Evolutionary conservation across 2,113 vertebrate genomes (phyloP), one percentile per base, ranked within the genome.

Genomic region (Triplophysa tibetana): DNA sequence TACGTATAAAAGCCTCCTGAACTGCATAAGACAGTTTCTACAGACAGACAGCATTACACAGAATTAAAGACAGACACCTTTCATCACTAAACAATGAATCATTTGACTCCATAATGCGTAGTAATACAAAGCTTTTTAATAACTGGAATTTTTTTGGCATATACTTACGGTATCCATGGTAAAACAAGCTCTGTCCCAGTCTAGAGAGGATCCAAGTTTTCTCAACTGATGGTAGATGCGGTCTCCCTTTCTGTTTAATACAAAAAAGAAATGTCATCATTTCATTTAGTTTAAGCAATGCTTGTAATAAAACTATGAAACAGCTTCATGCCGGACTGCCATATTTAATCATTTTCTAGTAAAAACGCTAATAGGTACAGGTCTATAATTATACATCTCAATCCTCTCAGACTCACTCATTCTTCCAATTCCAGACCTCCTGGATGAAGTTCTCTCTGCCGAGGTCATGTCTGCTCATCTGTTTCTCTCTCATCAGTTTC

Each of bases 371-470:
- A 5, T 7, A 38, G 33, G 33, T 6, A 1, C 33, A 38, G 50
- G 13, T 54, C 17, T 2, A 10, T 16, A 21, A 21, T 1, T 41
- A 52, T 12, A 50, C 50, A 10, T 19, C 19, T 21, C n/a, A 21
- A 13, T 4, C 17, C 38, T 69, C 14, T 2, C 63, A 2, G 8
- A 95, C 96, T 95, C 69, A 97, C 96, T 97, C 95, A 0, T 94
- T 93, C 85, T 97, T 97, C 96, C 96, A 98, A 54, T 92, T 93
- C 96, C 96, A 98, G 86, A 98, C 92, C 82, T 96, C 95, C 85
- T 88, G 43, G 9, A 98, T 89, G 83, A 97, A 97, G 2, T 84
- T 87, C n/a, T 95, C 93, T 0, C 96, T 89, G 29, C 96, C 96
- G 70, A 98, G 91, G 80, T 98, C 94, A 10, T 98, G 96, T 2